Conservation (phyloP, 2,888 invertebrate species). For the Stegana nigrithorax region DNA sequence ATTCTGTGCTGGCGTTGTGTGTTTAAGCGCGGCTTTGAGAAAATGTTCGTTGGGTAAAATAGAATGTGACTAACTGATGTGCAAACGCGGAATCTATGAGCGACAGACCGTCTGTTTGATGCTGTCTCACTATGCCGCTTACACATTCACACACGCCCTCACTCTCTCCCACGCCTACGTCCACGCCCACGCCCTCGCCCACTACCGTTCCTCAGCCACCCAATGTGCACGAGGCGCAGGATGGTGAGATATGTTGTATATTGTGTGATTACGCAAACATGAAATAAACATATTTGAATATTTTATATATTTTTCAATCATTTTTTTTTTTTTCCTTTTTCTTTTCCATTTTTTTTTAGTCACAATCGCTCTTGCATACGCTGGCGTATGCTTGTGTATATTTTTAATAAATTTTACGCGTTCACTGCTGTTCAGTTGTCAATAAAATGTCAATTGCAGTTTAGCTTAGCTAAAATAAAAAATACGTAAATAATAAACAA, state of each 20-base stretch:
- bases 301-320: background rate
- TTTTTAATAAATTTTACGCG: constrained; percentile 1
- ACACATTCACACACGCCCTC: no score
- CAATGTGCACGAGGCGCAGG: no score
- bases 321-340: background rate
- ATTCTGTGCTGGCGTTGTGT: no score
- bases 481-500: background rate
- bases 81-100: background rate
- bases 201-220: no score
- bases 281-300: constrained; percentile 12
- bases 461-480: constrained; percentile 32
- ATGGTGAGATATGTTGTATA: background rate
- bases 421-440: constrained; percentile 13
- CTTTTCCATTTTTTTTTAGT: background rate
- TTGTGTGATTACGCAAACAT: background rate
- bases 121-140: background rate
- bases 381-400: background rate
- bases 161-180: no score
- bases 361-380: background rate
- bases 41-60: no score
- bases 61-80: no score
- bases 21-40: no score
- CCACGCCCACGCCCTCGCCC: no score
- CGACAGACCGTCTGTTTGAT: background rate
- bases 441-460: constrained; percentile 47